phyloP scores from a whole-genome alignment of 1,140 invertebrate species.

The Ceratina calcarata region DNA sequence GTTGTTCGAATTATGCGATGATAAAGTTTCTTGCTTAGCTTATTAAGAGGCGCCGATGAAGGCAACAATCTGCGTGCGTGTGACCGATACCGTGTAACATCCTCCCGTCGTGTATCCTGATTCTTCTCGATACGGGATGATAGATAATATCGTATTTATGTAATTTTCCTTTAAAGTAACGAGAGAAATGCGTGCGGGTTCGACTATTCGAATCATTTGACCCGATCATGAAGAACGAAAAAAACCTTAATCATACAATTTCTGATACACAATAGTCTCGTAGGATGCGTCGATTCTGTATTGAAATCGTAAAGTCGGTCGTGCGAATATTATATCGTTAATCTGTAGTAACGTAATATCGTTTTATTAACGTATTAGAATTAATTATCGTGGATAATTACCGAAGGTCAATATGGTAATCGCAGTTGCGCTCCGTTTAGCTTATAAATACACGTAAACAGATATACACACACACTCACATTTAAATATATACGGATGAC shows the following conservation, averaged over 20 bases:
- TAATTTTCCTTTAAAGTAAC: not conserved
- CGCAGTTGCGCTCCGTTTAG: constrained; percentile 39
- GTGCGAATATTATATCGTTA: constrained; percentile 63
- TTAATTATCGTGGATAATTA: constrained; percentile 63
- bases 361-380: constrained; percentile 72
- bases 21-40: constrained; percentile 7
- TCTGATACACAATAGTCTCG: constrained; percentile 42
- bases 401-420: constrained; percentile 34
- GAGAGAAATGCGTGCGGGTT: constrained; percentile 44
- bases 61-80: constrained; percentile 22
- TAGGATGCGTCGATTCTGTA: constrained; percentile 65
- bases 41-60: constrained; percentile 1
- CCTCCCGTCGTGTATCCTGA: constrained; percentile 4
- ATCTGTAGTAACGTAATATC: constrained; percentile 63
- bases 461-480: not conserved
- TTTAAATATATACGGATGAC: constrained; percentile 18
- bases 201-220: constrained; percentile 21
- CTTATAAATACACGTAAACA: constrained; percentile 10
- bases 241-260: constrained; percentile 1
- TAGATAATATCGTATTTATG: constrained; percentile 4
- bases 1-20: constrained; percentile 12
- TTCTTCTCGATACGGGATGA: constrained; percentile 6
- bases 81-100: constrained; percentile 13
- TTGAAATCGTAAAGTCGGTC: constrained; percentile 50
- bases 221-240: not conserved